Conservation (phyloP, 2,113 vertebrate species). For the Microcebus jonahi region DNA sequence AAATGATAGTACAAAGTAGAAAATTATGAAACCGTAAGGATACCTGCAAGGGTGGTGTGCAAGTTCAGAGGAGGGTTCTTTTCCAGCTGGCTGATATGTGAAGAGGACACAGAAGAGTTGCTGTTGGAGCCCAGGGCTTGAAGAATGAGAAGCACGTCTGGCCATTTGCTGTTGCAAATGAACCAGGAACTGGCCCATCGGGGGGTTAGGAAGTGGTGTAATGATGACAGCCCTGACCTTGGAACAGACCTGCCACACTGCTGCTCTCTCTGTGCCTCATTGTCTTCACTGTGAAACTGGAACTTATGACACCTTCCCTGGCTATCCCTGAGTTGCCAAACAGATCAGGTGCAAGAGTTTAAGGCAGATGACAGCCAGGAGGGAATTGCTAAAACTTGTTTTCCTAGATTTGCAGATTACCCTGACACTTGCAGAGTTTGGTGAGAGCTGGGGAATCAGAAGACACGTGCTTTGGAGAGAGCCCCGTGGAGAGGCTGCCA, state of each 20-base stretch:
- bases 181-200: neutral
- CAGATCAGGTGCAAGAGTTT: neutral
- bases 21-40: neutral
- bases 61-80: neutral
- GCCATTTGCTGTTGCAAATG: neutral
- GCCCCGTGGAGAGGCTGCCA: neutral
- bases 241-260: neutral
- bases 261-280: neutral
- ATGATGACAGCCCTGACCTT: too few species aligned
- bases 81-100: neutral
- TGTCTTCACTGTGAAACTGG: neutral
- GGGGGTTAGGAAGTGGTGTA: fast-evolving
- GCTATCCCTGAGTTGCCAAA: neutral
- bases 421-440: neutral
- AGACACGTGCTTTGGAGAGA: neutral
- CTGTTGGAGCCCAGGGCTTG: neutral
- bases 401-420: neutral
- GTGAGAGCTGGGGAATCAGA: neutral
- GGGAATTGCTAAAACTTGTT: neutral
- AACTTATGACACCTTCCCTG: neutral
- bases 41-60: neutral
- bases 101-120: neutral
- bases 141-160: neutral
- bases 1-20: neutral
- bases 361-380: neutral